These are phyloP conservation scores for Pristionchus pacificus DNA, from an alignment of 1,140 invertebrate species.

Conservation along the genomic window DNA sequence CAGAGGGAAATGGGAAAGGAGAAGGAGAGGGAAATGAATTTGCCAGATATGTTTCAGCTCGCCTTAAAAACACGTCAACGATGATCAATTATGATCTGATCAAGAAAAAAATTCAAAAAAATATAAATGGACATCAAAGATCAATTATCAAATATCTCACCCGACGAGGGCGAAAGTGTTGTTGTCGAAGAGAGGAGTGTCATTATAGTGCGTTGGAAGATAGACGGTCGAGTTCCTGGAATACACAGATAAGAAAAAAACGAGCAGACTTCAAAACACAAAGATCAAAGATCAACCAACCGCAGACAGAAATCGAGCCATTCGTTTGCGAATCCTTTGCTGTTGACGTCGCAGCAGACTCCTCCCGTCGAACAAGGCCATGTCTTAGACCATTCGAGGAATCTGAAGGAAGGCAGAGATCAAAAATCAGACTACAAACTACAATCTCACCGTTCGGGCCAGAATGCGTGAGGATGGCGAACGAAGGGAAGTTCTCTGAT, in stretches of 20 bases:
- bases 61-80: no score
- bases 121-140: no score
- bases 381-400: constrained; percentile 24
- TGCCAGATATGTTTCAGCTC: no score
- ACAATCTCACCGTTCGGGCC: constrained; percentile 45
- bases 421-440: no score
- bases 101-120: no score
- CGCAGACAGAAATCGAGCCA: constrained; percentile 52
- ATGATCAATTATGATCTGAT: no score
- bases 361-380: constrained; percentile 16
- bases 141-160: no score
- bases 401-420: no score
- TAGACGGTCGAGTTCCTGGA: constrained; percentile 43
- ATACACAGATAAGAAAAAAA: not conserved
- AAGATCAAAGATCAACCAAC: no score
- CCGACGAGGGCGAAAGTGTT: constrained; percentile 52
- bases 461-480: constrained; percentile 41
- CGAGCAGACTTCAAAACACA: not conserved
- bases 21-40: no score
- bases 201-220: constrained; percentile 49
- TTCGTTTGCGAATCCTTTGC: constrained; percentile 33
- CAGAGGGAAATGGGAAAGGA: no score
- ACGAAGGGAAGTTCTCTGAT: constrained; percentile 45
- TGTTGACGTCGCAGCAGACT: constrained; percentile 49
- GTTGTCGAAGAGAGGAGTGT: constrained; percentile 56